A percentile compares a stretch with the other conserved stretches of the same genome.
Conservation (phyloP, 2,888 invertebrate species). For the Formica aserva region DNA sequence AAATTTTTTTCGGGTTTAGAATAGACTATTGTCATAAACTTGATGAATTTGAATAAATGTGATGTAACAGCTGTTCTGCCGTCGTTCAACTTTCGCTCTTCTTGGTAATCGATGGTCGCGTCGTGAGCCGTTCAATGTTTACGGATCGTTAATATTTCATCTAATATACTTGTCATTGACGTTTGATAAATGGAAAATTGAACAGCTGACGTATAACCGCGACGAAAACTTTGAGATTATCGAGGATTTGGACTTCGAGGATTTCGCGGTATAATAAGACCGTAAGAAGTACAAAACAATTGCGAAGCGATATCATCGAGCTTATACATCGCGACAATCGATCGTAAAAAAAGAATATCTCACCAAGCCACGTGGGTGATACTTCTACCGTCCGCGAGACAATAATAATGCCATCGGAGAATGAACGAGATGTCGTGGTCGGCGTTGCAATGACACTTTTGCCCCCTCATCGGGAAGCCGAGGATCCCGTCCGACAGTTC, state of each 20-base stretch:
- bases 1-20: slow-evolving; percentile 3
- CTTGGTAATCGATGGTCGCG: neutral
- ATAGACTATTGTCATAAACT: neutral
- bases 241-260: slow-evolving; percentile 21
- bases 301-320: slow-evolving; percentile 29
- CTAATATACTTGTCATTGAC: neutral
- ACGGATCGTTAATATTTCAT: slow-evolving; percentile 11
- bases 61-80: neutral
- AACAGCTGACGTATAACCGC: neutral
- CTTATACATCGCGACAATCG: slow-evolving; percentile 47
- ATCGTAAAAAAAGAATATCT: slow-evolving; percentile 36
- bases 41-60: neutral
- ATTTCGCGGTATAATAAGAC: neutral
- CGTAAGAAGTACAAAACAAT: slow-evolving; percentile 24
- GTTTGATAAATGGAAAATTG: neutral
- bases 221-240: neutral
- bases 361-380: slow-evolving; percentile 32
- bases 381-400: slow-evolving; percentile 55
- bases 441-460: neutral
- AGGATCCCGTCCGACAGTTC: slow-evolving; percentile 5
- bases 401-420: slow-evolving; percentile 54
- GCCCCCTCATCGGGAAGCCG: neutral
- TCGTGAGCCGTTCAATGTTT: neutral
- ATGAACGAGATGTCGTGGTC: neutral
- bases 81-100: neutral